Evolutionary conservation across 2,888 invertebrate species (phyloP), one percentile per base, ranked within the genome.

Genomic region (Scaptomyza flava): DNA sequence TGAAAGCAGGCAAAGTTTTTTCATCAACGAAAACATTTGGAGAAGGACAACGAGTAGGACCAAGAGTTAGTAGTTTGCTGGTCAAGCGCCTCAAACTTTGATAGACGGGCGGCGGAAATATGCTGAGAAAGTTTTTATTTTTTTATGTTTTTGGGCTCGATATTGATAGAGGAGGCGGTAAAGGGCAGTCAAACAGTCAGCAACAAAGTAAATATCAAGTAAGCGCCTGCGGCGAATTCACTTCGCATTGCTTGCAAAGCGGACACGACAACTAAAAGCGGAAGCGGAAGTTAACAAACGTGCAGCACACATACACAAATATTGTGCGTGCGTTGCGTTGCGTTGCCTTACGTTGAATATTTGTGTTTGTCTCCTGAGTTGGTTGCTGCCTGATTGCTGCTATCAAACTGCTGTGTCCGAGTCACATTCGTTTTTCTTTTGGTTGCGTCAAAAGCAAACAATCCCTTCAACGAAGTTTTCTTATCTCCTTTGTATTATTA

Each of bases 161-260:
- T 60, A 60, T 45, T 56, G 54, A 46, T 36, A 8, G 27, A 33
- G 46, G 38, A 12, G 38, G 23, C 11, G 14, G 41, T 3, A 6
- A 36, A 8, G 48, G n/a, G 9, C 41, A 17, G 41, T 41, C 17
- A 36, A 11, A 88, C 79, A 75, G 66, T 53, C 62, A 80, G 81
- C 78, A 78, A 82, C 80, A 88, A 84, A 88, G 88, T 88, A 86
- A 84, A 84, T 83, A 83, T 83, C 77, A 87, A 87, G 82, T 81
- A 81, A 81, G 68, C 79, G 87, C 82, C 87, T 74, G 82, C 67
- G 86, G 82, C 87, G 62, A 82, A 69, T 70, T 74, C 61, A 66
- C 69, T 77, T 61, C 74, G 68, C 36, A 56, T 64, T 54, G 69
- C 66, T 68, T 50, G 60, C 36, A 50, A 45, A 48, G 71, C 74